A percentile compares a stretch with the other conserved stretches of the same genome.
phyloP scores from a whole-genome alignment of 1,140 invertebrate species.

The Berghia stephanieae region DNA sequence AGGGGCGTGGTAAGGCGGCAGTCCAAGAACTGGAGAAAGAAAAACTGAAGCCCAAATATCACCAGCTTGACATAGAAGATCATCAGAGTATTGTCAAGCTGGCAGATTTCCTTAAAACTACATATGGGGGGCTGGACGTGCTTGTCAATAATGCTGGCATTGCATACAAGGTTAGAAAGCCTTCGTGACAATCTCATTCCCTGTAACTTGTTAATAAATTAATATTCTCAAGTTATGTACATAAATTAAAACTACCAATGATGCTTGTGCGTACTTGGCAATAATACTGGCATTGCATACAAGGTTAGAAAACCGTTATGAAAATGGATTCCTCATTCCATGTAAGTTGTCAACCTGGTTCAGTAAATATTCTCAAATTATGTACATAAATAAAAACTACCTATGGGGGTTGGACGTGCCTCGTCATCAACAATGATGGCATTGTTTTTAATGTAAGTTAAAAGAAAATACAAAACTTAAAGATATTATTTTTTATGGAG shows the following conservation, averaged over 20 bases:
- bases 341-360: too few relatives aligned
- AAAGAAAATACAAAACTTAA: too few relatives aligned
- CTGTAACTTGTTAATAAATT: too few relatives aligned
- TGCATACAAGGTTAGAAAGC: constrained; percentile 77
- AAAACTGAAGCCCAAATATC: constrained; percentile 72
- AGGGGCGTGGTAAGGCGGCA: constrained; percentile 70
- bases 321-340: too few relatives aligned
- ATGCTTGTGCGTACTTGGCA: constrained; percentile 82
- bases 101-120: constrained; percentile 72
- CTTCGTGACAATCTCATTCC: too few relatives aligned
- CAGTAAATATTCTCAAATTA: too few relatives aligned
- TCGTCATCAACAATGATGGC: constrained; percentile 86
- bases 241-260: too few relatives aligned
- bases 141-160: constrained; percentile 88
- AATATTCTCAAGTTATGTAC: too few relatives aligned
- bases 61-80: constrained; percentile 77
- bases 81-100: constrained; percentile 72
- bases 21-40: constrained; percentile 69
- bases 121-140: constrained; percentile 80
- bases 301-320: too few relatives aligned
- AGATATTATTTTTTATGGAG: too few relatives aligned
- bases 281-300: constrained; percentile 85
- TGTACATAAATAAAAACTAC: too few relatives aligned
- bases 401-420: constrained; percentile 82
- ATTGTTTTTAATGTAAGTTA: too few relatives aligned